These are phyloP conservation scores for Phaonia tiefii DNA, from an alignment of 2,888 invertebrate species.

Conservation along the genomic window DNA sequence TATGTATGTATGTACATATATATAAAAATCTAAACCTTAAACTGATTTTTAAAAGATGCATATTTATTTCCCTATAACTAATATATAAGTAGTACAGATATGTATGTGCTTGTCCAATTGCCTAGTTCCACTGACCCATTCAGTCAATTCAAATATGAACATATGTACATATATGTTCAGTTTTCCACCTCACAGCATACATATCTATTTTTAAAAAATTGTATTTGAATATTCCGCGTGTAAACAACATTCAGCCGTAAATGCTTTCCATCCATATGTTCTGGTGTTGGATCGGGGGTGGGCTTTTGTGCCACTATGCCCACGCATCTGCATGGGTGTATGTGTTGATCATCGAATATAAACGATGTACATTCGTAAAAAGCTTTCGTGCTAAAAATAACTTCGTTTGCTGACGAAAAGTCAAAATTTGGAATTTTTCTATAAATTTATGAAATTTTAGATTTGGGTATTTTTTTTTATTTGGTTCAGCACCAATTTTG, in stretches of 20 bases:
- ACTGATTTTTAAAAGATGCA: too few relatives aligned
- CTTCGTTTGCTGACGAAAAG: neutral
- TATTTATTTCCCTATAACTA: too few relatives aligned
- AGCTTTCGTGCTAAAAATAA: constrained; percentile 30
- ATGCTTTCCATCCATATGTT: neutral
- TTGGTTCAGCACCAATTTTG: too few relatives aligned
- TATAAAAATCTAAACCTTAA: neutral
- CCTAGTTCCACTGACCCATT: too few relatives aligned
- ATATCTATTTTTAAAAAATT: too few relatives aligned
- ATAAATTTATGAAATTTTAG: constrained; percentile 13
- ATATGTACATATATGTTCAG: too few relatives aligned
- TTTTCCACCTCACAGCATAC: too few relatives aligned
- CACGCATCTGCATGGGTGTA: constrained; percentile 14
- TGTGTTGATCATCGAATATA: neutral
- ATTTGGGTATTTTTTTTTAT: too few relatives aligned
- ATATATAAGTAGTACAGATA: too few relatives aligned
- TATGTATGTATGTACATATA: neutral
- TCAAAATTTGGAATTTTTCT: constrained; percentile 22
- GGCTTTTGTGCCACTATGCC: neutral
- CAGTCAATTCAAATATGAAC: too few relatives aligned
- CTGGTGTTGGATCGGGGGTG: neutral
- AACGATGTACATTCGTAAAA: neutral
- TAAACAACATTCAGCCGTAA: constrained; percentile 8
- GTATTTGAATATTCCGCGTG: neutral
- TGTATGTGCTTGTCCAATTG: too few relatives aligned